Base-by-base conservation (phyloP, 2,888 invertebrate species). In the Amblyjoppa proteus region DNA sequence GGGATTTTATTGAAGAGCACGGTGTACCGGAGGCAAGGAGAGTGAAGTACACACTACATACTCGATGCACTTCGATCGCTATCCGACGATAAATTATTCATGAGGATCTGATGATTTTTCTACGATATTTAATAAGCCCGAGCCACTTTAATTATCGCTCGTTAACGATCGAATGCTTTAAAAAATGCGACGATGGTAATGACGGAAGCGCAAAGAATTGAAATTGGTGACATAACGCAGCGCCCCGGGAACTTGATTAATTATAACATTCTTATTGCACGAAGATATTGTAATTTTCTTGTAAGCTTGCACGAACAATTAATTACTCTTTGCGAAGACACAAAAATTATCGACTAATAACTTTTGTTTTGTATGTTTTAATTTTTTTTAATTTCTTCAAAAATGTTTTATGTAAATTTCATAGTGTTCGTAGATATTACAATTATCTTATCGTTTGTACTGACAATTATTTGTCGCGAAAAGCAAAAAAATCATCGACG, bases 51-150 rank as follows among this genome's bases (percentile, higher is more conserved):
- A 20, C 20, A 38, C 38, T 7, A 41, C 38, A 38, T 41, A 51
- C 61, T 68, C 58, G 20, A 25, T 70, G 81, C 70, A 81, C 78
- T 85, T 85, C 73, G 85, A 85, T 85, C 85, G 70, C 20, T 81
- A 85, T 82, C 81, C 75, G 75, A 45, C 20, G 16, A 85, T 85
- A 71, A 78, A 85, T 85, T 75, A 85, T 85, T 85, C 78, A 85
- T 85, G 49, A 71, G 81, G 61, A 51, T 78, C 82, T 79, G 78
- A 71, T 64, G 78, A 82, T 85, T 71, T 81, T 69, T 84, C 66
- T 76, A 51, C 58, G 49, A 71, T 56, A 77, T 81, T 84, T 45
- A 85, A 85, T 79, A 75, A 82, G 69, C 75, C 56, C 31, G 41
- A 71, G 64, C 70, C 16, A 51, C 69, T 68, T 81, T 82, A 85